phyloP scores from a whole-genome alignment of 2,797 vertebrate genomes.

The Sebastes oblongus region DNA sequence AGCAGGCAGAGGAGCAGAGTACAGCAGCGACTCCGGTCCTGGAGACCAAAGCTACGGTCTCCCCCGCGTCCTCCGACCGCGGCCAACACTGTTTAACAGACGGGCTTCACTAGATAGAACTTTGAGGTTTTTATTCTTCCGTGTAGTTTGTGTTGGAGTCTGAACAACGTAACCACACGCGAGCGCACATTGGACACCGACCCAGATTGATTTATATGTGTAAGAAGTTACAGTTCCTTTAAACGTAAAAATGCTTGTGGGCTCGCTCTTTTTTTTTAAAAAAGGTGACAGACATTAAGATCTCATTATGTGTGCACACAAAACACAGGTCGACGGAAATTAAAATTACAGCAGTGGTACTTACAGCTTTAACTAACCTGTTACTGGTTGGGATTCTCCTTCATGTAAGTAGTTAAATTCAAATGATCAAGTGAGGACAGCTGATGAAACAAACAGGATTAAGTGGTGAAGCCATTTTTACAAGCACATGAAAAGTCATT shows the following conservation, averaged over 20 bases:
- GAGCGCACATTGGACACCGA: too few relatives aligned
- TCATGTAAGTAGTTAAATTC: conserved; percentile 89
- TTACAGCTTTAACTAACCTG: conserved; percentile 94
- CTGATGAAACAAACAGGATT: conserved; percentile 93
- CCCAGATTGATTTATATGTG: accelerated
- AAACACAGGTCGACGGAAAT: conserved; percentile 55
- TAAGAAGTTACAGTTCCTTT: too few relatives aligned
- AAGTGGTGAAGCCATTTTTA: conserved; percentile 64
- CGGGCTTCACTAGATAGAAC: too few relatives aligned
- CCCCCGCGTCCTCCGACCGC: too few relatives aligned
- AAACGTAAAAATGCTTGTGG: neutral
- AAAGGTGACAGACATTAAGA: neutral
- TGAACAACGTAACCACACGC: too few relatives aligned
- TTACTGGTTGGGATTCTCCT: conserved; percentile 88
- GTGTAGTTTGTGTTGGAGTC: too few relatives aligned
- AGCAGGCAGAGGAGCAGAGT: too few relatives aligned
- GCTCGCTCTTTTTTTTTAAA: neutral
- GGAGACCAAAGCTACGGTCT: too few relatives aligned
- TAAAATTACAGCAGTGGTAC: conserved; percentile 82
- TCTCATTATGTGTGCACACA: neutral
- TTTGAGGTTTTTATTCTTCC: too few relatives aligned
- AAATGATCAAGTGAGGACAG: conserved; percentile 89
- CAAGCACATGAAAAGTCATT: conserved; percentile 13
- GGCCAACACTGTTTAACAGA: too few relatives aligned
- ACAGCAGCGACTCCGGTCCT: too few relatives aligned